Evolutionary conservation across 2,888 invertebrate genomes (phyloP), one percentile per base, ranked within the genome.

Genomic region (Hypselothyrea guttata): DNA sequence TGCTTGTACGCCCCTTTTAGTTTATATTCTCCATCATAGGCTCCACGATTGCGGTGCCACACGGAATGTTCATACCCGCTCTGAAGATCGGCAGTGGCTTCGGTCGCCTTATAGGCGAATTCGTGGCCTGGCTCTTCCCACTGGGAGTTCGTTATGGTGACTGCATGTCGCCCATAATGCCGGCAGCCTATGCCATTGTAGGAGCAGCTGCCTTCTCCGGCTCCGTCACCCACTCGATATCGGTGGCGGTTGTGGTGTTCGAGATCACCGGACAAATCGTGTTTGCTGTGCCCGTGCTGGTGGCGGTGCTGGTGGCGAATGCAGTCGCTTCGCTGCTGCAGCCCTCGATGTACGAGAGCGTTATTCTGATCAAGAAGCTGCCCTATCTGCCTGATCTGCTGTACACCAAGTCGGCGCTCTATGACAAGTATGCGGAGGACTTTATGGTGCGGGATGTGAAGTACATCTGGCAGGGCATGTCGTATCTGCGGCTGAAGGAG

Each of bases 221-320:
- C 0, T 96, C 98, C 0, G 98, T 99, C 3, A 99, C 99, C 0
- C 97, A 99, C 90, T 98, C 98, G 0, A 97, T 99, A 30, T 98
- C 98, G 0, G 98, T 98, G 31, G 97, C 98, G 65, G 98, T 99
- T 71, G 99, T 99, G 68, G 95, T 98, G 51, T 98, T 98, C 89
- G 99, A 99, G 91, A 95, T 99, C 94, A 99, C 99, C 0, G 99
- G 99, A 28, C 99, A 99, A 91, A 97, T 99, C 75, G 96, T 97
- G 0, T 98, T 98, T 87, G 94, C 98, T 40, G 94, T 99, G 40
- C 99, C 98, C 0, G 96, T 97, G 53, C 97, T 98, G 95, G 96
- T 98, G 71, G 96, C 98, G 0, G 98, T 99, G 1, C 91, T 99
- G 46, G 95, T 98, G 13, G 95, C 98, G 30, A 99, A 98, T 90